Evolutionary conservation across 2,888 invertebrate genomes (phyloP).

Genomic region (Pherbina coryleti): DNA sequence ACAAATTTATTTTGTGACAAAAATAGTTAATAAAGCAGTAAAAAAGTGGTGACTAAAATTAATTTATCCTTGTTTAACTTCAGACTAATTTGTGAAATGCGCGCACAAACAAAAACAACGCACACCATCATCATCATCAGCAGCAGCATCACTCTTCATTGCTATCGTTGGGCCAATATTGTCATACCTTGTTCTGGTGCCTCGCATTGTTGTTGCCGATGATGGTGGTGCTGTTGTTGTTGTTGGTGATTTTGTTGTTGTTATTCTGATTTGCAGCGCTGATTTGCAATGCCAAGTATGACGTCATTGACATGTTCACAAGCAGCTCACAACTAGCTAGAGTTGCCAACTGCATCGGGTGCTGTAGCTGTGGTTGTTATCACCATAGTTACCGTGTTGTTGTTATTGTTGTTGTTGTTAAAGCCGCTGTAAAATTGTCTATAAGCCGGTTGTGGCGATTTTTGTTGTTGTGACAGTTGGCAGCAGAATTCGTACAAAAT

Average conservation of each 20-base stretch:
- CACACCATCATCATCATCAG: background rate
- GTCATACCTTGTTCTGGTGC: too few relatives aligned
- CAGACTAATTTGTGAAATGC: background rate
- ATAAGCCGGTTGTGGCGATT: conserved; percentile 15
- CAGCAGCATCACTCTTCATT: background rate
- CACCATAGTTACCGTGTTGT: background rate
- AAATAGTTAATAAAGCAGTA: background rate
- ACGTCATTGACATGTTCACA: conserved; percentile 49
- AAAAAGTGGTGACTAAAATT: background rate
- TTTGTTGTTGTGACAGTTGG: background rate
- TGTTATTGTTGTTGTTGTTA: background rate
- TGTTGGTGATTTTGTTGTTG: background rate
- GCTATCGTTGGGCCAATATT: too few relatives aligned
- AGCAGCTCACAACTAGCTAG: conserved; percentile 30
- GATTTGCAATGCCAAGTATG: conserved; percentile 51
- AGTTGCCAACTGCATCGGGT: conserved; percentile 3
- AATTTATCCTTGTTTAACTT: conserved; percentile 5
- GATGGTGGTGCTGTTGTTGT: background rate
- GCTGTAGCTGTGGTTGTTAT: background rate
- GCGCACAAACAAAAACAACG: background rate
- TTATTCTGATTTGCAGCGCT: background rate
- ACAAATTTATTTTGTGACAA: background rate
- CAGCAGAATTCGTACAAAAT: background rate
- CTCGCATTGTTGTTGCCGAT: background rate
- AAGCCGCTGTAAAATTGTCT: background rate